Percentiles rank a stretch among this genome's conserved stretches.
Conservation (phyloP, 2,797 vertebrate genomes). For the Acanthurus lineatus region DNA sequence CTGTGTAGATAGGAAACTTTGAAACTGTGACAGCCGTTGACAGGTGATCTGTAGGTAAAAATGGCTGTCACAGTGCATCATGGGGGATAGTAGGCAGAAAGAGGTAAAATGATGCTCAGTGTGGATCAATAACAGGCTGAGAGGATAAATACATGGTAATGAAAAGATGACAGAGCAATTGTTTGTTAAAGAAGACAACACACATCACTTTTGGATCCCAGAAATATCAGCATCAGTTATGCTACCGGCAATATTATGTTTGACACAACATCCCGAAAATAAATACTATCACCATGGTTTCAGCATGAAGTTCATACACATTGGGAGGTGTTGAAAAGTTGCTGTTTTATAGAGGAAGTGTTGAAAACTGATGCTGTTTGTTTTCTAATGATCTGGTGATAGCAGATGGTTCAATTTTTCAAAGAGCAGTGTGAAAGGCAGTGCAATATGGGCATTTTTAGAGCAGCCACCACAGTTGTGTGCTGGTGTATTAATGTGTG, state of each 20-base stretch:
- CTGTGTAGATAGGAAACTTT: too few species aligned
- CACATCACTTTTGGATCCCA: not conserved
- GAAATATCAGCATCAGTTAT: conserved; percentile 1
- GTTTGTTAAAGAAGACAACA: not conserved
- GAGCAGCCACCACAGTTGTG: not conserved
- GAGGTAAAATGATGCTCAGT: not conserved
- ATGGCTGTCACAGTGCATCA: conserved; percentile 9
- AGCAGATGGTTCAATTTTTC: conserved; percentile 42
- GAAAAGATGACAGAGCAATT: not conserved
- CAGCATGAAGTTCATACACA: conserved; percentile 19
- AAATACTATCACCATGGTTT: conserved; percentile 51
- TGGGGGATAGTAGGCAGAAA: not conserved
- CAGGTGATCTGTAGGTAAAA: conserved; percentile 6
- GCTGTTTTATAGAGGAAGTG: conserved; percentile 18
- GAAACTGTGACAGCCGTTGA: not conserved
- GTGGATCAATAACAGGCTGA: not conserved
- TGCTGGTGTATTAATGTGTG: not conserved
- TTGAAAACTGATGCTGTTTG: conserved; percentile 14
- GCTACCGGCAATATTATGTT: conserved; percentile 9
- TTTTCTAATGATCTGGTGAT: conserved; percentile 27
- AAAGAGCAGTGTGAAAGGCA: not conserved
- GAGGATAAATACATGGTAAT: not conserved
- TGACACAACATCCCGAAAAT: conserved; percentile 15
- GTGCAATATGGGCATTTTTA: not conserved
- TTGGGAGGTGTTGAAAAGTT: conserved; percentile 39